These are phyloP conservation scores for Branchellion lobata DNA, from an alignment of 2,888 invertebrate genomes.

Conservation along the genomic window DNA sequence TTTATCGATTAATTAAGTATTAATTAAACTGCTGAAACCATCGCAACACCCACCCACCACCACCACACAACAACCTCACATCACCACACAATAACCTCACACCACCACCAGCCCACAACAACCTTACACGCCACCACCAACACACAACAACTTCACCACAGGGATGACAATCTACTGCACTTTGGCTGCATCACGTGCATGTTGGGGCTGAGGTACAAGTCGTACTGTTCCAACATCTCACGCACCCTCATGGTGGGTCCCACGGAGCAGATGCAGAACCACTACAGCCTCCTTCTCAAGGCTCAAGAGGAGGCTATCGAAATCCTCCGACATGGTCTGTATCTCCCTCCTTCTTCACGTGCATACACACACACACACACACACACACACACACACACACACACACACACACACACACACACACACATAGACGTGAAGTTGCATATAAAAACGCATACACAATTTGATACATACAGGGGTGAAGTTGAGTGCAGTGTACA, in stretches of 20 bases:
- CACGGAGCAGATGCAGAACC: conserved; percentile 70
- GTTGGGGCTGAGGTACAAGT: conserved; percentile 89
- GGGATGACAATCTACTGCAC: conserved; percentile 89
- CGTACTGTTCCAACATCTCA: conserved; percentile 95
- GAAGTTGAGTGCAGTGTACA: conserved; percentile 51
- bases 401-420: too few species aligned
- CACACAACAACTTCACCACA: conserved; percentile 57
- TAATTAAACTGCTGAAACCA: too few species aligned
- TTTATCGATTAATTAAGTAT: too few species aligned
- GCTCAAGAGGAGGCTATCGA: conserved; percentile 87
- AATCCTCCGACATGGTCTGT: conserved; percentile 70
- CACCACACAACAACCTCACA: too few species aligned
- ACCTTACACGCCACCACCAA: too few species aligned
- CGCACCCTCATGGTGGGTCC: conserved; percentile 95
- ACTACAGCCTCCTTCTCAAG: conserved; percentile 85
- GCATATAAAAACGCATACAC: background rate
- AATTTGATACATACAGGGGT: conserved; percentile 45
- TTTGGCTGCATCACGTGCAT: conserved; percentile 95
- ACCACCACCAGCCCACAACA: too few species aligned
- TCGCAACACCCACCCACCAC: too few species aligned
- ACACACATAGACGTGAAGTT: too few species aligned
- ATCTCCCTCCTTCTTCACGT: background rate
- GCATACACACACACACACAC: too few species aligned
- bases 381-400: too few species aligned
- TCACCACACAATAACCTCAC: too few species aligned